Evolutionary conservation across 37 sponge, comb jelly and placozoan genomes (phyloP), one percentile per base, ranked within the genome.

Genomic region (Cladorhizidae sp.): DNA sequence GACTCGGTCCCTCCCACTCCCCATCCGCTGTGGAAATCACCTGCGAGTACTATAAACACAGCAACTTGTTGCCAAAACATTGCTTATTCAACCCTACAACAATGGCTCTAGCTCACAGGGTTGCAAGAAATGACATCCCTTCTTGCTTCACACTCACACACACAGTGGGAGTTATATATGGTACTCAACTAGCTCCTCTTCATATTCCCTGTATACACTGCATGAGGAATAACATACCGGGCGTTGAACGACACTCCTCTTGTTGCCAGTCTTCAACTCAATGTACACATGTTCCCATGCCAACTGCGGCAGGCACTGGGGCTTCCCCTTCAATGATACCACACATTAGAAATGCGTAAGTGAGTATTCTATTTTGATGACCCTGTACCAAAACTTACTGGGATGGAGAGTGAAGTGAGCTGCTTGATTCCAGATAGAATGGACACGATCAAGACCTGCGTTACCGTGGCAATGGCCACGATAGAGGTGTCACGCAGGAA

Each of bases 381-480:
- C 9, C 49, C 9, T 45, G 5, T 12, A 45, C 9, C 9, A 9
- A 45, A 45, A 45, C 64, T 20, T 63, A 90, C 91, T 72, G 32
- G 73, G 21, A 86, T 61, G 2, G 77, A 82, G 1, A 81, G 52
- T 20, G 86, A 67, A 61, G 56, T 76, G 35, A 90, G 54, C 8
- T 68, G 77, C 41, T 77, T 73, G 20, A 90, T 35, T 37, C 12
- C 68, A 38, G 91, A 87, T 0, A 36, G 18, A 2, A 81, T 23
- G 41, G 77, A 57, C 25, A 90, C n/a, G 0, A 90, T 56, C 59
- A 90, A 50, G 17, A 89, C 76, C 82, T 89, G 80, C 15, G 89
- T 84, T 51, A 89, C 89, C 40, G 89, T 84, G n/a, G 89, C 89
- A 5, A 89, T 37, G 38, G 88, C 88, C 33, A 84, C 41, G 40